Evolutionary conservation across 37 sponge, comb jelly and placozoan genomes (phyloP).

Genomic region (Tethya wilhelma): DNA sequence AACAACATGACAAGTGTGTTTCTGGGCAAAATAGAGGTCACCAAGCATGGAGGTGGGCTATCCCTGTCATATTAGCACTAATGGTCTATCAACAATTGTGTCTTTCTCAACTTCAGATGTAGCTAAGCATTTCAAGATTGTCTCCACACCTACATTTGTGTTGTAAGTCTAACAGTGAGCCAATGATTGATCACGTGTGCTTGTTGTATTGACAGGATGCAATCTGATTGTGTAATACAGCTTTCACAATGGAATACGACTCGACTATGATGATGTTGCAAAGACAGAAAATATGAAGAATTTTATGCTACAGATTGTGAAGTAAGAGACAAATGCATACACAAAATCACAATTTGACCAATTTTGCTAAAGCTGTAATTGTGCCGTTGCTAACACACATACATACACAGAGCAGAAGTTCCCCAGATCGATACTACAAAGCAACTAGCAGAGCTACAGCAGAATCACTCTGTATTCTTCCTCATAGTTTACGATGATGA

Average conservation of each 20-base stretch:
- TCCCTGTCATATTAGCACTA: not conserved
- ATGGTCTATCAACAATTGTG: not conserved
- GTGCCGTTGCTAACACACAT: too few relatives aligned
- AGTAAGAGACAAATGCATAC: slow-evolving; percentile 2
- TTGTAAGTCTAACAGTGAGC: too few relatives aligned
- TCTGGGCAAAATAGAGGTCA: slow-evolving; percentile 59
- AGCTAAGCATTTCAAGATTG: slow-evolving; percentile 39
- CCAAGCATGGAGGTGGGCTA: slow-evolving; percentile 41
- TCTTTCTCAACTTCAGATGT: slow-evolving; percentile 51
- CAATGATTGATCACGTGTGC: too few relatives aligned
- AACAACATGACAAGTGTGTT: slow-evolving; percentile 33
- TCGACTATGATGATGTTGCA: not conserved
- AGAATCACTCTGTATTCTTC: slow-evolving; percentile 47
- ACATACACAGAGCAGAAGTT: slow-evolving; percentile 3
- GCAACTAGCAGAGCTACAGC: slow-evolving; percentile 33
- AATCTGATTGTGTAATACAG: not conserved
- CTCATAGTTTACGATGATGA: slow-evolving; percentile 39
- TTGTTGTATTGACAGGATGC: too few relatives aligned
- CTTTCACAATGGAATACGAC: not conserved
- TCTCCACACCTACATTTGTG: slow-evolving; percentile 51
- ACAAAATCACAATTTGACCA: too few relatives aligned
- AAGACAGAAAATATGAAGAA: not conserved
- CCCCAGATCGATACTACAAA: slow-evolving; percentile 18
- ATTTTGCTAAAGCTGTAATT: not conserved
- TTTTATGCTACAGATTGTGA: slow-evolving; percentile 3